Evolutionary conservation across 2,888 invertebrate species (phyloP).

Genomic region (Hofmannophila pseudospretella): DNA sequence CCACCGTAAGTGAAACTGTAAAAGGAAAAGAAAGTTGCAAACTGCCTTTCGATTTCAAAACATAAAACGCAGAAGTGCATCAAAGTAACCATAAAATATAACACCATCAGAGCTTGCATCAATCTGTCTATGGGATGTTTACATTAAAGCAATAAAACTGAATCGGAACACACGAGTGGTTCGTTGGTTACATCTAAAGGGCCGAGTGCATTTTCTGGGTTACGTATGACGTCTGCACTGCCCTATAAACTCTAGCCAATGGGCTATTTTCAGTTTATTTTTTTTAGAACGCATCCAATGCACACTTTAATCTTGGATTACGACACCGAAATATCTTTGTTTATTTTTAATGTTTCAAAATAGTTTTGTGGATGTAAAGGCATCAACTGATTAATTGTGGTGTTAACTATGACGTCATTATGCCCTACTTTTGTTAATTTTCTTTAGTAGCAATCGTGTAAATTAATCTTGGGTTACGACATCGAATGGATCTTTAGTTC

Average conservation of each 20-base stretch:
- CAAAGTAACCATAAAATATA: neutral
- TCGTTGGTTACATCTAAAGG: slow-evolving; percentile 6
- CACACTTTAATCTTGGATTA: slow-evolving; percentile 6
- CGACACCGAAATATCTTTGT: neutral
- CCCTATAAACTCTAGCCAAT: slow-evolving; percentile 33
- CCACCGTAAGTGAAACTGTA: too few species aligned
- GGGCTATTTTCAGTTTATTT: slow-evolving; percentile 31
- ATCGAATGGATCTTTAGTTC: neutral
- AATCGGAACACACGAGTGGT: slow-evolving; percentile 44
- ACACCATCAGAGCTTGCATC: slow-evolving; percentile 13
- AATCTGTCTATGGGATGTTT: slow-evolving; percentile 25
- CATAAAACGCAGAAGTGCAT: too few species aligned
- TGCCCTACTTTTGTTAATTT: neutral
- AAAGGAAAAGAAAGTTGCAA: too few species aligned
- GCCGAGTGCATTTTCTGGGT: slow-evolving; percentile 27
- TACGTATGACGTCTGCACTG: slow-evolving; percentile 57
- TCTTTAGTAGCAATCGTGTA: neutral
- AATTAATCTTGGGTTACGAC: neutral
- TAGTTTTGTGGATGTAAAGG: neutral
- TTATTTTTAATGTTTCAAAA: slow-evolving; percentile 2
- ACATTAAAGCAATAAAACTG: slow-evolving; percentile 27
- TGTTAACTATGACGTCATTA: neutral
- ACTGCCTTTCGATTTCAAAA: too few species aligned
- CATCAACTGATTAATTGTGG: neutral
- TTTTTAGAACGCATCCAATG: slow-evolving; percentile 33